Evolutionary conservation across 2,113 vertebrate species (phyloP).

Genomic region (Pterocles gutturalis): DNA sequence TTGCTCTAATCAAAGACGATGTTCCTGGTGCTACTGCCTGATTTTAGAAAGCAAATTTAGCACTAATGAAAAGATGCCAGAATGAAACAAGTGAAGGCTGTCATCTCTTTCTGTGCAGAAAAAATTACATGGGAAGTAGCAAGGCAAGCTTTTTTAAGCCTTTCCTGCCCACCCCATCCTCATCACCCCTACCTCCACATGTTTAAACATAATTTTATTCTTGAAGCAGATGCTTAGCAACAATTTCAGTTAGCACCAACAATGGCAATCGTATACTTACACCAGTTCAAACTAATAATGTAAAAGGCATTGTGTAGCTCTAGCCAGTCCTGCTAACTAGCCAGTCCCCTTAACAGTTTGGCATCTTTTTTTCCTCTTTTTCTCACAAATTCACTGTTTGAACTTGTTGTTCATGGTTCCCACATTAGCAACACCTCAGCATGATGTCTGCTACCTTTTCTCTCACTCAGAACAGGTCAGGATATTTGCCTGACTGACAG

Average conservation of each 20-base stretch:
- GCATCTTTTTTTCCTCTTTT: not conserved
- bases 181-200: not conserved
- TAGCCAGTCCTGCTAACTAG: not conserved
- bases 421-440: not conserved
- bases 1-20: not conserved
- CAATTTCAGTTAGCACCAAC: not conserved
- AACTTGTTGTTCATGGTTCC: not conserved
- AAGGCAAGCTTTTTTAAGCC: not conserved
- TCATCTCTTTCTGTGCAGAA: not conserved
- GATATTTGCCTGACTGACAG: not conserved
- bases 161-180: not conserved
- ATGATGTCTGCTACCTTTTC: not conserved
- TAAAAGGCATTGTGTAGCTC: not conserved
- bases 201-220: not conserved
- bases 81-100: not conserved
- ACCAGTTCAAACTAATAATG: not conserved
- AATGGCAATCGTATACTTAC: not conserved
- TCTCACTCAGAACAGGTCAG: not conserved
- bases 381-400: not conserved
- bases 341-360: not conserved
- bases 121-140: not conserved
- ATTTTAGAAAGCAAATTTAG: conserved; percentile 38
- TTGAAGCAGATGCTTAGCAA: not conserved
- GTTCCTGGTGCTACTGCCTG: not conserved
- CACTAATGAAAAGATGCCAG: not conserved